Conservation (phyloP, 2,888 invertebrate genomes). For the Oscheius onirici region DNA sequence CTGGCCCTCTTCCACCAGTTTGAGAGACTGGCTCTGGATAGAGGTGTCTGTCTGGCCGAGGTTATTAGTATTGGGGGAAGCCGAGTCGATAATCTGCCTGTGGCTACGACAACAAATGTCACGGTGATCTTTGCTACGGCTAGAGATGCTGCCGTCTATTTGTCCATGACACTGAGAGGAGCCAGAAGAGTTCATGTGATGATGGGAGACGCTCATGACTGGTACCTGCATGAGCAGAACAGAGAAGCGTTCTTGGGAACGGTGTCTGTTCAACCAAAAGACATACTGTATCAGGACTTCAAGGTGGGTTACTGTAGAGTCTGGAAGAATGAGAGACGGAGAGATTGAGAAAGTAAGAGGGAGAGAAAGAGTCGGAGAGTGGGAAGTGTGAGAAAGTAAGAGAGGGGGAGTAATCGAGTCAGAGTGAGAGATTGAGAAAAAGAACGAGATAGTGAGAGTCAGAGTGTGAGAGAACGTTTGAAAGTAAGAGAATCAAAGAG, state of each 20-base stretch:
- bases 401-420: too few relatives aligned
- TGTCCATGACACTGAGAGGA: constrained; percentile 26
- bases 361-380: too few relatives aligned
- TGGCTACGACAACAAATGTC: constrained; percentile 61
- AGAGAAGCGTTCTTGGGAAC: constrained; percentile 56
- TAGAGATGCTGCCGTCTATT: constrained; percentile 48
- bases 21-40: constrained; percentile 54
- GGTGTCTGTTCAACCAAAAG: constrained; percentile 66
- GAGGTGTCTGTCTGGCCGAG: constrained; percentile 66
- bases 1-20: constrained; percentile 63
- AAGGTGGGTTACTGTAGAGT: neutral
- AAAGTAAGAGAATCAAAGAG: too few relatives aligned
- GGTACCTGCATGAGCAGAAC: constrained; percentile 56
- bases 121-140: constrained; percentile 62
- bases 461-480: too few relatives aligned
- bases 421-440: too few relatives aligned
- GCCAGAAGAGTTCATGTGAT: constrained; percentile 55
- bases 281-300: constrained; percentile 62
- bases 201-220: constrained; percentile 70
- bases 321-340: too few relatives aligned
- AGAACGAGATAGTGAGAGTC: too few relatives aligned
- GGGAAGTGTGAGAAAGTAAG: too few relatives aligned
- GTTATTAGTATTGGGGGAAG: constrained; percentile 45
- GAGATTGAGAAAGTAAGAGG: too few relatives aligned
- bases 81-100: constrained; percentile 33